Evolutionary conservation across 1,140 invertebrate genomes (phyloP), one percentile per base, ranked within the genome.

Genomic region (Drosophila gunungcola): DNA sequence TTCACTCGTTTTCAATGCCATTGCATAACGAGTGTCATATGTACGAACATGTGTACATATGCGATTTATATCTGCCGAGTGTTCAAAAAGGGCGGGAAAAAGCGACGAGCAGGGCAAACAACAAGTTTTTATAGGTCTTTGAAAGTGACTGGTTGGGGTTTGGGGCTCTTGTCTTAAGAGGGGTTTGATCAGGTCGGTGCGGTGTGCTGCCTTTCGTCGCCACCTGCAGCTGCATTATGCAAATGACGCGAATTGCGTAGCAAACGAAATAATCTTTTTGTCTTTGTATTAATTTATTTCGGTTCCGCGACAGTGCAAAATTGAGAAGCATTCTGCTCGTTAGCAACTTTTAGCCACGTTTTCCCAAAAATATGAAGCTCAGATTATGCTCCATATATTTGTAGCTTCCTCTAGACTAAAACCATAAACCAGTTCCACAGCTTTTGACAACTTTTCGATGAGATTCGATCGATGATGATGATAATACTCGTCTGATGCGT

Each of bases 171-270:
- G 41, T 54, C 41, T 64, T 54, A 29, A 46, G 13, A 13, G 29
- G 48, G 12, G 46, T 48, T 32, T 32, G 32, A 21, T 11, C 32
- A 25, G 53, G 43, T 29, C 25, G 53, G 43, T 21, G 10, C 16
- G 16, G 16, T 21, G 16, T 21, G 34, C 13, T n/a, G 27, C n/a
- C 1, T 10, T 46, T 16, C 27, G 29, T 32, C 49, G 64, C 60
- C 64, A 74, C 68, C 80, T 84, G 80, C 82, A 86, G 79, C 65
- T 88, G 84, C 76, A 88, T 73, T 73, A 88, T 89, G 83, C 67
- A 83, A 88, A 86, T 83, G 70, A 27, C 42, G 53, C 54, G 57
- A 64, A 79, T 85, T 86, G 82, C 82, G 82, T 85, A 85, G 82
- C 57, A 72, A 86, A 61, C 57, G 56, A 79, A 83, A 80, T 77